phyloP scores from a whole-genome alignment of 2,113 vertebrate genomes.

The Apteryx mantelli region DNA sequence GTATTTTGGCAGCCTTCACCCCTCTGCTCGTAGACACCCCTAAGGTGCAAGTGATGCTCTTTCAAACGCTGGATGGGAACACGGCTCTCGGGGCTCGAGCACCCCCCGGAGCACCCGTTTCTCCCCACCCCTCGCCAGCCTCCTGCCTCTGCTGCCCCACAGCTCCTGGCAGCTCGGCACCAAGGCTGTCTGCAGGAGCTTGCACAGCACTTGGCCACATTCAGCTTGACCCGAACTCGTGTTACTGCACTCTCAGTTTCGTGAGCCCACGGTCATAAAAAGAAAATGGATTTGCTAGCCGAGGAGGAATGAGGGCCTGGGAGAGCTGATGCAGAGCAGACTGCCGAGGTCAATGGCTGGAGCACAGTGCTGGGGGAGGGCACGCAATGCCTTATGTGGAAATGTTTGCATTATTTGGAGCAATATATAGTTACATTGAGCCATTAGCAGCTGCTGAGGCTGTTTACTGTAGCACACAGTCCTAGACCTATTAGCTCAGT shows the following conservation, averaged over 20 bases:
- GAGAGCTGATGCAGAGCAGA: slow-evolving; percentile 23
- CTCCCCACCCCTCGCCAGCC: neutral
- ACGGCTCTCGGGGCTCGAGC: too few relatives aligned
- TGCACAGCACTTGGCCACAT: neutral
- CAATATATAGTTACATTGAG: slow-evolving; percentile 43
- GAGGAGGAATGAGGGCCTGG: neutral
- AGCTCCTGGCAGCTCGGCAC: neutral
- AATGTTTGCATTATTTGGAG: slow-evolving; percentile 70
- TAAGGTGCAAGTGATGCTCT: fast-evolving
- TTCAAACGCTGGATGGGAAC: neutral
- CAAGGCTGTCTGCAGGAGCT: neutral
- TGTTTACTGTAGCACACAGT: slow-evolving; percentile 51
- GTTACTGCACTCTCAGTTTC: slow-evolving; percentile 13
- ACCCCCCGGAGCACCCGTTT: neutral
- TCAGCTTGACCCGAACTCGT: neutral
- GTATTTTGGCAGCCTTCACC: neutral
- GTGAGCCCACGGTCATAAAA: slow-evolving; percentile 3
- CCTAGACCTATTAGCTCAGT: slow-evolving; percentile 23
- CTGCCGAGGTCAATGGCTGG: slow-evolving; percentile 33
- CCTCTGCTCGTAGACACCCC: neutral
- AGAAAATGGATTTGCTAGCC: slow-evolving; percentile 23
- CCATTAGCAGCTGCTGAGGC: slow-evolving; percentile 44
- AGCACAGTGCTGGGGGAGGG: neutral
- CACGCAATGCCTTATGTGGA: slow-evolving; percentile 74
- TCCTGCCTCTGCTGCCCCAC: neutral